Conservation (phyloP, 2,888 invertebrate genomes). For the Lathronympha strigana region DNA sequence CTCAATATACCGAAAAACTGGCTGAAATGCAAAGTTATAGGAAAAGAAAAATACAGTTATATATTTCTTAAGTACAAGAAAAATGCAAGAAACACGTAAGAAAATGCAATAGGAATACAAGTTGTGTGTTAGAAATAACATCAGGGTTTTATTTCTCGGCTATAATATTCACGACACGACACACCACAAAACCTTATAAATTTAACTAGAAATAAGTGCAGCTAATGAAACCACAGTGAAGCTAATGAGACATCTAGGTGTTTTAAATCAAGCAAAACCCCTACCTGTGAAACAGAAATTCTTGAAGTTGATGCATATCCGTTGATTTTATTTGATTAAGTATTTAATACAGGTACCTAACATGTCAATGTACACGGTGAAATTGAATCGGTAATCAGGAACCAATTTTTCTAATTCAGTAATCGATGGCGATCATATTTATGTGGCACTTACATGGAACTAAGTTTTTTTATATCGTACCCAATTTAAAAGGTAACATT, state of each 20-base stretch:
- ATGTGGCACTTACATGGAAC: too few relatives aligned
- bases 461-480: too few relatives aligned
- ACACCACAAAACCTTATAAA: neutral
- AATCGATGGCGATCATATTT: too few relatives aligned
- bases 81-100: constrained; percentile 19
- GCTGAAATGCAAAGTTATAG: neutral
- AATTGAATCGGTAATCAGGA: too few relatives aligned
- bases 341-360: neutral
- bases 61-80: constrained; percentile 27
- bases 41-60: neutral
- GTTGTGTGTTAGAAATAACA: neutral
- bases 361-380: neutral
- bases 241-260: neutral
- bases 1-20: neutral
- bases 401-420: too few relatives aligned
- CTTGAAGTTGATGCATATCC: neutral
- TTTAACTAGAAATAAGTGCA: constrained; percentile 11
- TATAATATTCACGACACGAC: neutral
- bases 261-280: neutral
- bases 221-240: constrained; percentile 8
- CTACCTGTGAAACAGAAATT: neutral
- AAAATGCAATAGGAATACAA: constrained; percentile 28
- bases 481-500: too few relatives aligned
- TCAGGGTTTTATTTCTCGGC: neutral
- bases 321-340: neutral